A percentile compares a stretch with the other conserved stretches of the same genome.
Evolutionary conservation across 2,113 vertebrate species (phyloP).

Genomic region (Pao palembangensis): DNA sequence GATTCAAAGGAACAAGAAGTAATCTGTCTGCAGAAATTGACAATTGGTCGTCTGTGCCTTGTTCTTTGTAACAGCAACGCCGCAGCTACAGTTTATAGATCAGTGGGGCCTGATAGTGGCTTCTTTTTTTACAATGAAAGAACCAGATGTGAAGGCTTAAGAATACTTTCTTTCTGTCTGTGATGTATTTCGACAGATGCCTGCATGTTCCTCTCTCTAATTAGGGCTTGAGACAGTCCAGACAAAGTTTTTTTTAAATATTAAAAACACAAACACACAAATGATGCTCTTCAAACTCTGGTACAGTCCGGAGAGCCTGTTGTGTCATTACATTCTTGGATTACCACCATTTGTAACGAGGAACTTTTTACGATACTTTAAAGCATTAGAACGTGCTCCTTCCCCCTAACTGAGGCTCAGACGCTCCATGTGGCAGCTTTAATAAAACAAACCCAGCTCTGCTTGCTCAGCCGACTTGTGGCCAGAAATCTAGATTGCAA

Average conservation of each 20-base stretch:
- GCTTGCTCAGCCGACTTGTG: constrained; percentile 1
- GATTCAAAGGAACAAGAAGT: constrained; percentile 14
- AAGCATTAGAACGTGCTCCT: neutral
- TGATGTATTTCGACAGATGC: constrained; percentile 9
- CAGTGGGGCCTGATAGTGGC: constrained; percentile 18
- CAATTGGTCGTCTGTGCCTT: constrained; percentile 1
- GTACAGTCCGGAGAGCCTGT: too few relatives aligned
- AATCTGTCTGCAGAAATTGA: constrained; percentile 12
- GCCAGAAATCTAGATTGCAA: constrained; percentile 3
- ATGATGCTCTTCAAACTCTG: too few relatives aligned
- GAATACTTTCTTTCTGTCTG: neutral
- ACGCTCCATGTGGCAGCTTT: neutral
- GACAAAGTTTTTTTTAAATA: too few relatives aligned
- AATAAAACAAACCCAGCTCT: constrained; percentile 30
- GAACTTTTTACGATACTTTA: neutral
- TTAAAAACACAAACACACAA: too few relatives aligned
- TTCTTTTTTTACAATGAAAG: constrained; percentile 22
- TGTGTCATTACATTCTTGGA: neutral
- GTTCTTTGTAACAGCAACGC: constrained; percentile 13
- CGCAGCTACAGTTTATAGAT: constrained; percentile 16
- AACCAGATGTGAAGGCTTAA: constrained; percentile 45
- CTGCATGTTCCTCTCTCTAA: neutral
- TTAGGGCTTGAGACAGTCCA: too few relatives aligned
- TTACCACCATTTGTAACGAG: neutral
- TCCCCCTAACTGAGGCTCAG: neutral